Base-by-base conservation (phyloP, 2,888 invertebrate species). In the Cataglyphis rosenhaueri region DNA sequence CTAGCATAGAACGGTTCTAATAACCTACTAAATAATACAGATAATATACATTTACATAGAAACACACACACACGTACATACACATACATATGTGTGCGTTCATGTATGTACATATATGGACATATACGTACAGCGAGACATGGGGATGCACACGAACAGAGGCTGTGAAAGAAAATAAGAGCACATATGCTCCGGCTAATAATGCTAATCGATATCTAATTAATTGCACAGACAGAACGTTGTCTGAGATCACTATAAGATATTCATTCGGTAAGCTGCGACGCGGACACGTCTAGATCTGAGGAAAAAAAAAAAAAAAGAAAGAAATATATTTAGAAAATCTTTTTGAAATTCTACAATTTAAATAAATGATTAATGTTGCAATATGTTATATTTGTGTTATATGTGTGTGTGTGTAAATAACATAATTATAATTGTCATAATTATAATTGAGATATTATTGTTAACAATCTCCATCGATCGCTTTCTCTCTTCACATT, bases 131-230 rank as follows among this genome's bases (percentile, higher is more conserved):
- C 35, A 79, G 78, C 79, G 84, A 87, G 64, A 87, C 88, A 85
- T 76, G 73, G 68, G 84, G 84, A 88, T 86, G 86, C 87, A 86
- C 84, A 87, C 78, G 78, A 35, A 84, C 76, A 87, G 84, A 87
- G 84, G 87, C 88, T 87, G 88, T 87, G 87, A 86, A 87, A 78
- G 86, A 82, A 88, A 35, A 82, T 52, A 44, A 59, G 81, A 61
- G 35, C 35, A 59, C 57, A 59, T 57, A 82, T 78, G 57, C 44
- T 82, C 65, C 61, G 65, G 57, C 52, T 65, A 79, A 52, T 61
- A 75, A 81, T 52, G 62, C 78, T 62, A 62, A 74, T 61, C 66
- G 82, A 29, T 32, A 82, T n/a, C 81, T 81, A 81, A 82, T 81
- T 44, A 66, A 48, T 66, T 59, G 65, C 57, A 55, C 41, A 29